Evolutionary conservation across 2,113 vertebrate species (phyloP), one percentile per base, ranked within the genome.

Genomic region (Megaceryle torquata): DNA sequence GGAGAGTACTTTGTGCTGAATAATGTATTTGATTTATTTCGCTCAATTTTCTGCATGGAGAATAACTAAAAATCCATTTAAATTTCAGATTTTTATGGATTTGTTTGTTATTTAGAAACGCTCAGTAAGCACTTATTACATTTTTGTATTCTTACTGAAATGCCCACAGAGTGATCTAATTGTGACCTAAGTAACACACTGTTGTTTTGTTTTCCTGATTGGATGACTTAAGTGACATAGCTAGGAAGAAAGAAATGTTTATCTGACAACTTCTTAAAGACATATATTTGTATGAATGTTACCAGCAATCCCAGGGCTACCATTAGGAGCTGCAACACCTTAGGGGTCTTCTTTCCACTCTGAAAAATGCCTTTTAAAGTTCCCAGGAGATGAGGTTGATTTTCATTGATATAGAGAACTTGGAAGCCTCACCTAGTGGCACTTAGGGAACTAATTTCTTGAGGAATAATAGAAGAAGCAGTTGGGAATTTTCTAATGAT

Each of bases 1-100:
- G 41, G 95, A 93, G 90, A 93, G 6, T 72, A 82, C 61, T 91
- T 96, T 79, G 41, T 71, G 37, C 77, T 96, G 93, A 92, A 94
- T 93, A 95, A 94, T 64, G 13, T 67, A 64, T 91, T 78, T 91
- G 76, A 95, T 96, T 93, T 95, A 93, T 95, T 94, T 92, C 26
- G 29, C 17, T 91, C 28, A 5, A 25, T 81, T 77, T 93, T 63
- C 68, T 90, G 6, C 81, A 86, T 93, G 39, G 17, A 3, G 37
- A 69, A 71, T 81, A 79, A 76, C 53, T 90, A 81, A 93, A 83
- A 72, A 86, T 39, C 35, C 48, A 93, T 95, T 79, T 88, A 93
- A 68, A 81, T 89, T 93, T 95, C 60, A 83, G 19, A 77, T 76
- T 82, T 93, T 75, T 86, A 82, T 82, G 68, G 35, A 76, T 90